A percentile compares a stretch with the other conserved stretches of the same genome.
Evolutionary conservation across 2,113 vertebrate genomes (phyloP).

Genomic region (Calyptomena viridis): DNA sequence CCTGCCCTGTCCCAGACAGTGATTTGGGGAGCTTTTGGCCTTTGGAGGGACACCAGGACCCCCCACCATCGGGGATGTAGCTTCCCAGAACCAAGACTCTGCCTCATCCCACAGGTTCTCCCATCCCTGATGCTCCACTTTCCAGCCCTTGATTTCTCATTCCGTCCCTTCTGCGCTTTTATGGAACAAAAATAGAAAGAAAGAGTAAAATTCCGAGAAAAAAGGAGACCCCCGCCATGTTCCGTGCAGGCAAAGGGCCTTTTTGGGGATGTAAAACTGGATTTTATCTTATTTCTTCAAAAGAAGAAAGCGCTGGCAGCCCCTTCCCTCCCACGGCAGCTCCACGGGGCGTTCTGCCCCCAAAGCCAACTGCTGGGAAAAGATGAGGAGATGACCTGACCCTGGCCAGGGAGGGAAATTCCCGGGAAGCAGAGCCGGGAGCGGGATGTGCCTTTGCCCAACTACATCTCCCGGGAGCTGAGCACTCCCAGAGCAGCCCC

Average conservation of each 20-base stretch:
- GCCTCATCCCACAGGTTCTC: not conserved
- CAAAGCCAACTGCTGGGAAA: not conserved
- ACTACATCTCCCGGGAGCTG: fast-evolving
- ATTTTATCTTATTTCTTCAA: not conserved
- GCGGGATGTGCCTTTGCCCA: fast-evolving
- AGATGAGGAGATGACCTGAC: not conserved
- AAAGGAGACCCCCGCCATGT: not conserved
- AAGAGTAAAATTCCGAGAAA: not conserved
- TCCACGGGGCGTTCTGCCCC: not conserved
- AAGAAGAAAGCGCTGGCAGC: not conserved
- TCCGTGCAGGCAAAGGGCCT: not conserved
- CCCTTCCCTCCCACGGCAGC: not conserved
- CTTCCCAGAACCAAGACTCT: fast-evolving
- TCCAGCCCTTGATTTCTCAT: not conserved
- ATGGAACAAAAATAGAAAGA: conserved; percentile 37
- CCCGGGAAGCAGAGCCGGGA: not conserved
- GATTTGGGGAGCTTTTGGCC: not conserved
- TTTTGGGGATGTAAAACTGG: not conserved
- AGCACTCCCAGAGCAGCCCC: not conserved
- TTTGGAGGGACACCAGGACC: not conserved
- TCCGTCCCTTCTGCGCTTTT: not conserved
- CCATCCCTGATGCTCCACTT: not conserved
- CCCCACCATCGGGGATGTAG: not conserved
- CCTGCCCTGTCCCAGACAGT: not conserved
- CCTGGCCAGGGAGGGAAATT: fast-evolving